Evolutionary conservation across 1,140 invertebrate species (phyloP), one percentile per base, ranked within the genome.

Genomic region (Magallana gigas): DNA sequence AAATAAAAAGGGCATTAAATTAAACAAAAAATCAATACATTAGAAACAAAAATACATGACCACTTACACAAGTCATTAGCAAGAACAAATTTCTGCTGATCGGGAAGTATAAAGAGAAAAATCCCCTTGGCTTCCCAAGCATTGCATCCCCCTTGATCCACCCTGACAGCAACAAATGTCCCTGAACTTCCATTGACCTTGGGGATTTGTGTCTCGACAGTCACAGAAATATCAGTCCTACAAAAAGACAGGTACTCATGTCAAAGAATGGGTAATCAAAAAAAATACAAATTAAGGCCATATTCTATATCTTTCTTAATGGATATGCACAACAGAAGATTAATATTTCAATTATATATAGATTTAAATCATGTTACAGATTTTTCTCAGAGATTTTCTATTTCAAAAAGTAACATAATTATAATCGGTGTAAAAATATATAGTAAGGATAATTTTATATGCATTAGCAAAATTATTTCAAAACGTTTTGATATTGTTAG

Each of bases 91-190:
- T 56, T 90, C 57, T 92, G 88, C 0, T 58, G 9, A 56, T 85
- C 18, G 8, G 92, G 92, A 76, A 91, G 91, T 8, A 94, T 18
- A 76, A 90, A 91, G 64, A 94, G 92, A 86, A 91, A 94, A 12
- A 92, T 83, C 9, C 93, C 93, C 5, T 84, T 85, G 8, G 92
- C 89, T 56, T 84, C 58, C 57, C 88, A 91, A 9, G 90, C 64
- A 6, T 89, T 57, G 71, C 92, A 91, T 48, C 90, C 92, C 48
- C 89, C 90, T 68, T 90, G 86, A 87, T 87, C 89, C n/a, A 91
- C 90, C 85, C 89, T 91, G 60, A 91, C 91, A 14, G 92, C 94
- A 23, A 95, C 60, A 88, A 94, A 94, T 36, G 93, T 91, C 0
- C 92, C 93, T 57, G 92, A 87, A 58, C 92, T 91, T 9, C 90